Base-by-base conservation (phyloP, 2,113 vertebrate genomes). In the Tenrec ecaudatus region DNA sequence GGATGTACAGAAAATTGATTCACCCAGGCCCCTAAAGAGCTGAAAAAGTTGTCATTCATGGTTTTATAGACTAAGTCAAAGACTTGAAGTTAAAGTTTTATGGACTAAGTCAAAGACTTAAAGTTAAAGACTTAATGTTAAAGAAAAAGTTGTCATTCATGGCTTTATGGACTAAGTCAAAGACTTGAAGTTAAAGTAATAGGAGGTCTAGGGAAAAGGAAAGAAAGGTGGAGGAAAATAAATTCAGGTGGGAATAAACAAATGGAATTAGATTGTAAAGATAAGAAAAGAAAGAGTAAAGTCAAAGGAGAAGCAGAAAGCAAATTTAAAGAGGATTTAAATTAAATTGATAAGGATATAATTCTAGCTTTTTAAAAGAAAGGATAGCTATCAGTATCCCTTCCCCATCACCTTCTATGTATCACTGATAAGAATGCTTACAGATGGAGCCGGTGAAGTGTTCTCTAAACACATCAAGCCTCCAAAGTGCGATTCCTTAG, bases 331-430 rank as follows among this genome's bases (percentile, higher is more conserved):
- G 8, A 31, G 1, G 16, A 16, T 3, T 1, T 22, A 60, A 29
- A 3, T 8, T 53, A 43, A 36, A 58, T 2, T 10, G 22, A 3
- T 3, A 3, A 91, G 20, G 17, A 27, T 0, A 0, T 0, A n/a
- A 31, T 81, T 40, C 40, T 68, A 5, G 7, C 6, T 73, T 29
- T 40, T 40, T 7, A 40, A 40, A 40, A 40, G 4, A 4, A 10
- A 6, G 4, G 38, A 27, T 0, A 23, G 40, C 6, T 17, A 71
- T 6, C 29, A 0, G 4, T 0, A 8, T 22, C 36, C 4, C 3
- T 16, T 25, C 75, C 38, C 15, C 4, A 0, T 57, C 1, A 14
- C 4, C 16, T 66, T 9, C 33, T 1, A 0, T n/a, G 27, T 57
- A 15, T n/a, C 57, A 1, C 75, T n/a, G 47, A 38, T 64, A 11